Base-by-base conservation (phyloP, 2,888 invertebrate species). In the Eudemis profundana region DNA sequence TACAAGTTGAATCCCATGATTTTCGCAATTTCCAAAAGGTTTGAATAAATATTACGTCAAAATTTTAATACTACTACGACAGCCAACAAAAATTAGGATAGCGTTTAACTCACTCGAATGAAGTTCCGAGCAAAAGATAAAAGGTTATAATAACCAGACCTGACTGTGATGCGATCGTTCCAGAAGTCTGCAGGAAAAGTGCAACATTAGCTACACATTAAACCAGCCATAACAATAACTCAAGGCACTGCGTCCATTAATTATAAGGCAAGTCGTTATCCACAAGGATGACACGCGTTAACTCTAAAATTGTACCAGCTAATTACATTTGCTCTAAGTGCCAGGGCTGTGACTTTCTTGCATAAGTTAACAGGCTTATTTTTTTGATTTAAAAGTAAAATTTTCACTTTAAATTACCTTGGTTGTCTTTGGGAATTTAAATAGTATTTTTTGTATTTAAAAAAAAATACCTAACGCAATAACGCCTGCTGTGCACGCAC, bases 271-370 rank as follows among this genome's bases (percentile, higher is more conserved):
- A 89, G 83, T 82, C 86, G 83, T 87, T 83, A 86, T 77, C 75
- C 74, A 72, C 75, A 68, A 77, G 78, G 80, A 81, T 80, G 85
- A 85, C 83, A 83, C 75, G 76, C 79, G 83, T 83, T 84, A 86
- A 82, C 80, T 84, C 85, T 87, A 84, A 86, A 89, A 87, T 82
- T 85, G 85, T 85, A 82, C 84, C 72, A 79, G 83, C 85, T 88
- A 88, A 89, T 89, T 88, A 86, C 82, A 77, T 75, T 77, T 73
- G 79, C 69, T 78, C 75, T 56, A 46, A 47, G 23, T 38, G 14
- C 46, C 29, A 44, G 50, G 51, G 50, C 15, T 61, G 59, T 7
- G 49, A 40, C 27, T 23, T 42, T 23, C 33, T 4, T 21, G 14
- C 17, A 44, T 29, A 29, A 46, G 33, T 54, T 53, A 23, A 4